Conservation (phyloP, 2,797 vertebrate genomes). For the Mycteria americana region DNA sequence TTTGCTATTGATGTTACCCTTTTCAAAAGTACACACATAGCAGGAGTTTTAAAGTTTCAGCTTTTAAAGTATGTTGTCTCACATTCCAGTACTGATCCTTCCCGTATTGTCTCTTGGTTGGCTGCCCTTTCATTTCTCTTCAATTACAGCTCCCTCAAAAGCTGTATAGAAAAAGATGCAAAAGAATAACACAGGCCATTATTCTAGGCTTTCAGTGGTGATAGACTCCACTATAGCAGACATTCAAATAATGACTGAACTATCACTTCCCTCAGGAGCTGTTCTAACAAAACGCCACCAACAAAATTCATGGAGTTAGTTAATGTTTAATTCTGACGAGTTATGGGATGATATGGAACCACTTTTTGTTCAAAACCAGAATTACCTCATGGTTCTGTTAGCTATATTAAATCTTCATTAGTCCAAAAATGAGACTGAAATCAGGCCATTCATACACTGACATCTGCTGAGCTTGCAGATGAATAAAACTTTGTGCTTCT, state of each 20-base stretch:
- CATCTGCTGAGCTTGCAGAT: slow-evolving; percentile 53
- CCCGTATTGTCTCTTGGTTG: slow-evolving; percentile 52
- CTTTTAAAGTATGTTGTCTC: slow-evolving; percentile 44
- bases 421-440: slow-evolving; percentile 33
- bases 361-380: slow-evolving; percentile 38
- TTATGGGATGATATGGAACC: slow-evolving; percentile 39
- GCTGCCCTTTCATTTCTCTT: slow-evolving; percentile 58
- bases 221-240: slow-evolving; percentile 38
- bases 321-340: slow-evolving; percentile 16
- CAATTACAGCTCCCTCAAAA: slow-evolving; percentile 56
- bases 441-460: slow-evolving; percentile 41
- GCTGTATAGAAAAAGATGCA: slow-evolving; percentile 55
- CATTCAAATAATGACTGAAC: slow-evolving; percentile 32
- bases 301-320: slow-evolving; percentile 8
- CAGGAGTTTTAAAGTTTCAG: slow-evolving; percentile 42
- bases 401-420: slow-evolving; percentile 44
- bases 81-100: slow-evolving; percentile 52
- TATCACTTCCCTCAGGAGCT: slow-evolving; percentile 11
- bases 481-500: slow-evolving; percentile 55
- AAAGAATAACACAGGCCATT: slow-evolving; percentile 61
- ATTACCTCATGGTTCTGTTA: slow-evolving; percentile 42
- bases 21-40: neutral
- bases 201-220: slow-evolving; percentile 48
- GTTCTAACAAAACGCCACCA: slow-evolving; percentile 6
- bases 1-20: neutral